Base-by-base conservation (phyloP, 2,113 vertebrate genomes). In the Hippocampus barbouri region DNA sequence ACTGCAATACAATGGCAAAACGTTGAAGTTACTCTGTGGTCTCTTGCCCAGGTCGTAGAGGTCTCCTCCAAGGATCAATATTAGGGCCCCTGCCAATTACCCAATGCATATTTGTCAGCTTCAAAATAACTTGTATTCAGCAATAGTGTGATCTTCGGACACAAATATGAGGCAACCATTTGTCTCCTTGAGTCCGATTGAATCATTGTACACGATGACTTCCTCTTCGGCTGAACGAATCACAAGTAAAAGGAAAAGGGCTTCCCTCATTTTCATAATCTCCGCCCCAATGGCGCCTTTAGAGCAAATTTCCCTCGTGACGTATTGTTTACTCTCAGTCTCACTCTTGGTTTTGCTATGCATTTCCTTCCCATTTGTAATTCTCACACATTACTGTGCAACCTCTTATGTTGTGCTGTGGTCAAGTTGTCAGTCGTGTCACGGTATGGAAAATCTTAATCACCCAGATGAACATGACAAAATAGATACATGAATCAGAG, bases 221-320 rank as follows among this genome's bases (percentile, higher is more conserved):
- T 85, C 75, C 81, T 77, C 43, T 71, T 23, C 0, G 21, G 40
- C 21, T 10, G 43, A 18, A 66, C 12, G 2, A 1, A 5, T 66
- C 41, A 63, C 60, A 8, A 16, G 64, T 47, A n/a, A 9, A 5
- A 27, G 30, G 11, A 76, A 23, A 83, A 88, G 85, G 87, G 82
- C 76, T 81, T 89, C 84, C 86, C 85, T 88, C 78, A 57, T 71
- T 84, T 76, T 74, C 73, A 71, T 53, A 73, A 79, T 65, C 57
- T 11, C 23, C 43, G 40, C 51, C 70, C 8, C 3, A 53, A 14
- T 21, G 56, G 63, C 71, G 16, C 69, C 71, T 53, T 59, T 38
- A 63, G 27, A 23, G 34, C 49, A 66, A 83, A 82, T 72, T 85
- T 71, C 80, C 83, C 78, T 66, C 10, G 5, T 70, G 68, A 72